Evolutionary conservation across 2,888 invertebrate species (phyloP).

Genomic region (Philonicus albiceps): DNA sequence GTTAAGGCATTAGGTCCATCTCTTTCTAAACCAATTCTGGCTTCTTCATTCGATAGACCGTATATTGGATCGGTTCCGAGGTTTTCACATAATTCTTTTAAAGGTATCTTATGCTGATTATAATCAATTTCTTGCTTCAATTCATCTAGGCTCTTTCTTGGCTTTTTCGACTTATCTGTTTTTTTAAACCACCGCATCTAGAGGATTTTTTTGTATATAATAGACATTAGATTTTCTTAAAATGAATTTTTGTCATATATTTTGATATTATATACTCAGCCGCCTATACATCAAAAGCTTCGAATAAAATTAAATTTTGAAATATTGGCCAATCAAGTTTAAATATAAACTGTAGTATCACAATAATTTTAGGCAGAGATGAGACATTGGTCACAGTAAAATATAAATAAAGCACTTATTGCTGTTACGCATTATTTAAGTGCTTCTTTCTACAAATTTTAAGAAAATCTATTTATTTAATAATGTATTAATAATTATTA

Average conservation of each 20-base stretch:
- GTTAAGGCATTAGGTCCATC: conserved; percentile 78
- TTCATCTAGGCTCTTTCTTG: conserved; percentile 69
- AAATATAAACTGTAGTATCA: too few relatives aligned
- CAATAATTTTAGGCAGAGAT: too few relatives aligned
- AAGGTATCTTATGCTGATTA: conserved; percentile 69
- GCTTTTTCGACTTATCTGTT: neutral
- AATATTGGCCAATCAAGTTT: too few relatives aligned
- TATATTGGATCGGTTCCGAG: conserved; percentile 92
- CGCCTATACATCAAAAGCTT: neutral
- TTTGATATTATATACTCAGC: neutral
- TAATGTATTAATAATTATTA: too few relatives aligned
- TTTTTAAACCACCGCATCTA: neutral
- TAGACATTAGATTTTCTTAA: neutral
- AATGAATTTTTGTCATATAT: neutral
- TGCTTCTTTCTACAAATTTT: too few relatives aligned
- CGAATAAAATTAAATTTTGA: too few relatives aligned
- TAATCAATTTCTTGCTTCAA: conserved; percentile 74
- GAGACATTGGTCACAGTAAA: too few relatives aligned
- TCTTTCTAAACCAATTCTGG: conserved; percentile 66
- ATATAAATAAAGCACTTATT: too few relatives aligned
- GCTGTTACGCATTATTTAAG: too few relatives aligned
- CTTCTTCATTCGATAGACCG: conserved; percentile 71
- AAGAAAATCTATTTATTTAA: too few relatives aligned
- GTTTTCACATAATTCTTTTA: conserved; percentile 91
- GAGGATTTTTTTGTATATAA: neutral